Evolutionary conservation across 2,888 invertebrate species (phyloP).

Genomic region (Meteorus cinctellus): DNA sequence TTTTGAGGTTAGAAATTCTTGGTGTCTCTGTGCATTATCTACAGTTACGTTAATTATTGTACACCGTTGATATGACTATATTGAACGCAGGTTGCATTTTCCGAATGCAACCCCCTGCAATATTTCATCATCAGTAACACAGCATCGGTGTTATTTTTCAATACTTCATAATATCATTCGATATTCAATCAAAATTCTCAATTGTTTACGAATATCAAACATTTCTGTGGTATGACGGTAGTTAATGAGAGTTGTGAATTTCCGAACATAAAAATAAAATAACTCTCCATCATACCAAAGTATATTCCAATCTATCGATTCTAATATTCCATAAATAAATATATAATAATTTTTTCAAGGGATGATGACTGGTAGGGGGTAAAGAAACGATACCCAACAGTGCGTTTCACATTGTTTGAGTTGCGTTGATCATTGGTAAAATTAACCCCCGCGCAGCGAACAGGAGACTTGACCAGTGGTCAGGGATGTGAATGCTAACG

Average conservation of each 20-base stretch:
- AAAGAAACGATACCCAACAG: not conserved
- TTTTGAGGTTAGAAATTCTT: constrained; percentile 41
- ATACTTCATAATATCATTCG: no score
- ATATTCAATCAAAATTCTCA: no score
- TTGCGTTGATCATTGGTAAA: not conserved
- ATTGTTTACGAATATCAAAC: no score
- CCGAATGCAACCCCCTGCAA: not conserved
- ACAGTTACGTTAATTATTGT: constrained; percentile 9
- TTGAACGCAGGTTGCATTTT: not conserved
- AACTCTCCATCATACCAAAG: not conserved
- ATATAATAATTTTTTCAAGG: not conserved
- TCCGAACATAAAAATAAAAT: no score
- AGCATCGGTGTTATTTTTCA: not conserved
- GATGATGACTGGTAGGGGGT: not conserved
- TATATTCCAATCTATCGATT: not conserved
- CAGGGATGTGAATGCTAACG: constrained; percentile 23
- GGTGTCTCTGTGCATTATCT: not conserved
- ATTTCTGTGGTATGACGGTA: no score
- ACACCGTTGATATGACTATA: not conserved
- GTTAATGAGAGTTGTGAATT: no score
- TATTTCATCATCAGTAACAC: not conserved
- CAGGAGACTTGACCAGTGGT: constrained; percentile 14
- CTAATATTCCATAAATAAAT: not conserved
- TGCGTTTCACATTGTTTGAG: not conserved
- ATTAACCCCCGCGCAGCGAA: constrained; percentile 9